phyloP scores from a whole-genome alignment of 2,113 vertebrate genomes.

The Bos indicus region DNA sequence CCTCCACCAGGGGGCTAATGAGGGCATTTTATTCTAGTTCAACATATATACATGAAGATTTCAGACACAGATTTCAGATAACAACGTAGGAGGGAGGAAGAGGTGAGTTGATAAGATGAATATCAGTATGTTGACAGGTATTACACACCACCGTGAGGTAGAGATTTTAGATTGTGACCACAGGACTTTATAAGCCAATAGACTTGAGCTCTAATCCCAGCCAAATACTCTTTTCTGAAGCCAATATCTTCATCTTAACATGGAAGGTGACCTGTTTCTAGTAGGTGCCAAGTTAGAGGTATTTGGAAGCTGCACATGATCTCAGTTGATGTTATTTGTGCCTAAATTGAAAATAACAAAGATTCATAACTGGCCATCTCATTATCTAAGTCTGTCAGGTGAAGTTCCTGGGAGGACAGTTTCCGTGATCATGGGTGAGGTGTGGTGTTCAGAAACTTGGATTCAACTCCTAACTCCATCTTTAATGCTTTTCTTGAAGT shows the following conservation, averaged over 20 bases:
- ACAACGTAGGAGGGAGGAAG: neutral
- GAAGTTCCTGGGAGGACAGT: neutral
- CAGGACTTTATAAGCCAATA: neutral
- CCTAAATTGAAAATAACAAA: neutral
- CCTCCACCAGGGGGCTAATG: neutral
- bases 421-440: accelerated
- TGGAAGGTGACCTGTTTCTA: neutral
- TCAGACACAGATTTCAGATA: neutral
- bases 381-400: neutral
- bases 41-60: neutral
- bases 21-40: neutral
- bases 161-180: neutral
- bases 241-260: neutral
- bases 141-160: neutral
- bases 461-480: neutral
- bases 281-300: neutral
- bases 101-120: neutral
- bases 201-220: neutral
- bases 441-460: neutral
- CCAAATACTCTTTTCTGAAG: neutral
- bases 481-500: neutral
- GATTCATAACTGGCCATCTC: neutral
- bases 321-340: neutral
- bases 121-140: neutral
- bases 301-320: neutral